These are phyloP conservation scores for Chloromyia formosa DNA, from an alignment of 2,888 invertebrate species.

Conservation along the genomic window DNA sequence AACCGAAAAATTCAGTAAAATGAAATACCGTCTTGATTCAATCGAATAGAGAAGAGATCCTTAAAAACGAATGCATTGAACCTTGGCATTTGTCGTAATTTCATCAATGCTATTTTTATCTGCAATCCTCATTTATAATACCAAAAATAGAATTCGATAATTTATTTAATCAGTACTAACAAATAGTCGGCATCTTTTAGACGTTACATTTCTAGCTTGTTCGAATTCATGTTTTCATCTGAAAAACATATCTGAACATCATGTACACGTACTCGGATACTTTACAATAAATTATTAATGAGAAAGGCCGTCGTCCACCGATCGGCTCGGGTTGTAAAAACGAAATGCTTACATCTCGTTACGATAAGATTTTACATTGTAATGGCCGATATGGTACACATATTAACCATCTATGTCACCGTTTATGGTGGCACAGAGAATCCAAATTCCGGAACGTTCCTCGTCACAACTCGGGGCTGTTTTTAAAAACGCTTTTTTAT, in stretches of 20 bases:
- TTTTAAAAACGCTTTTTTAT: neutral
- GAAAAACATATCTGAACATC: neutral
- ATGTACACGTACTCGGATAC: neutral
- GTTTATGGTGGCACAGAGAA: conserved; percentile 34
- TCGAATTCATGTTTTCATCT: conserved; percentile 9
- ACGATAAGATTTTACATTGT: conserved; percentile 34
- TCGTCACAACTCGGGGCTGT: neutral
- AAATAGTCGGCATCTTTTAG: neutral
- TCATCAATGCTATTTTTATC: too few relatives aligned
- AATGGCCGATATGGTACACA: conserved; percentile 29
- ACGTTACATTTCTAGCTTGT: neutral
- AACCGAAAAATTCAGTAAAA: too few relatives aligned
- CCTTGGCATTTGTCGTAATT: too few relatives aligned
- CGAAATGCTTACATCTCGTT: conserved; percentile 39
- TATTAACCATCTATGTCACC: conserved; percentile 11
- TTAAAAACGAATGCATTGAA: too few relatives aligned
- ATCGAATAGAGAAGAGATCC: too few relatives aligned
- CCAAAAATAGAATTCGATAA: too few relatives aligned
- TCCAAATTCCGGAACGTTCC: conserved; percentile 14
- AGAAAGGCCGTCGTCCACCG: neutral
- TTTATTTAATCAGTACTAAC: neutral
- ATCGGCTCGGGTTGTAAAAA: neutral
- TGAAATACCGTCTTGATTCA: too few relatives aligned
- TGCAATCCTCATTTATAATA: too few relatives aligned
- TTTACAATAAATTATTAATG: conserved; percentile 22